Evolutionary conservation across 2,797 vertebrate genomes (phyloP).

Genomic region (Sebastes trivittatus): DNA sequence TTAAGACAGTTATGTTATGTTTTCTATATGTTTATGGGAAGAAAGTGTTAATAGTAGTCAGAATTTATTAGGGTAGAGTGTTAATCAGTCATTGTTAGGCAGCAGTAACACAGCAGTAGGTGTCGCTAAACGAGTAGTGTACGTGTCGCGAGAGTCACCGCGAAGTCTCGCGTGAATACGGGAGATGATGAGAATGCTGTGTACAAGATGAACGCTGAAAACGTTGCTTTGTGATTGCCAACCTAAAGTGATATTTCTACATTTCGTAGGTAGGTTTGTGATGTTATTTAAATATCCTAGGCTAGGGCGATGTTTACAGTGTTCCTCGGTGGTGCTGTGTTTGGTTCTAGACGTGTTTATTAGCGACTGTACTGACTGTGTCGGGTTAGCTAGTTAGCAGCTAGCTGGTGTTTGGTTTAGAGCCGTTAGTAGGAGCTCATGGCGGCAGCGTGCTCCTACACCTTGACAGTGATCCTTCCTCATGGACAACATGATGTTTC

Average conservation of each 20-base stretch:
- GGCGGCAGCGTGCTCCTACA: too few relatives aligned
- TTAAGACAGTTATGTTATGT: neutral
- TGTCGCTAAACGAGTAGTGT: neutral
- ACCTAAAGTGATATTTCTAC: neutral
- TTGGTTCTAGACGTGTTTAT: accelerated
- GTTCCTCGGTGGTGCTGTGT: too few relatives aligned
- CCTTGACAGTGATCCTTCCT: too few relatives aligned
- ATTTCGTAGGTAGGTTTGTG: neutral
- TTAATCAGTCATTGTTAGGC: neutral
- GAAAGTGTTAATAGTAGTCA: accelerated
- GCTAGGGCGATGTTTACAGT: too few relatives aligned
- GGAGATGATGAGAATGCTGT: neutral
- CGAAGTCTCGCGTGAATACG: too few relatives aligned
- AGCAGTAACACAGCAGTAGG: neutral
- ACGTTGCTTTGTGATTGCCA: accelerated
- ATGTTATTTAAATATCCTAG: accelerated
- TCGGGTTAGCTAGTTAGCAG: neutral
- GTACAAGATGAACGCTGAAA: accelerated
- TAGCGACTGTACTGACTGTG: neutral
- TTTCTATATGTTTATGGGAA: accelerated
- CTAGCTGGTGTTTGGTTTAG: too few relatives aligned
- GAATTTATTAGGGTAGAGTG: too few relatives aligned
- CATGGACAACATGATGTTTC: too few relatives aligned
- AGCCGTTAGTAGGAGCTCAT: neutral
- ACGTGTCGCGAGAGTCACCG: neutral